Conservation (phyloP, 2,888 invertebrate genomes). For the Eulithis testata region DNA sequence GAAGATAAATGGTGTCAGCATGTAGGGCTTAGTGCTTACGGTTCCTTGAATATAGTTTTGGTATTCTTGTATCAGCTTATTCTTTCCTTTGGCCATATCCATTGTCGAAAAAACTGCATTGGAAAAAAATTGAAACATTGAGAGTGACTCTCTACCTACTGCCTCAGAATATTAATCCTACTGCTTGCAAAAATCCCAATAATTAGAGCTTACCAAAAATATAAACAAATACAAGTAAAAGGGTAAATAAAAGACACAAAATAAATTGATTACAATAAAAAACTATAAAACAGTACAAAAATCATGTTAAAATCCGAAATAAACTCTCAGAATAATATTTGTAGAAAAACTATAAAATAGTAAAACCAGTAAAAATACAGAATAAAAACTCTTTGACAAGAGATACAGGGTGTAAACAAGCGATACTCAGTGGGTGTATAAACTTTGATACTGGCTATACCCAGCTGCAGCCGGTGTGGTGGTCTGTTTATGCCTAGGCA, state of each 20-base stretch:
- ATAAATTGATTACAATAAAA: conserved; percentile 2
- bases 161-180: no score
- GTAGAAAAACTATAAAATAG: neutral
- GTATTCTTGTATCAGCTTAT: conserved; percentile 5
- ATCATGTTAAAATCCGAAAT: neutral
- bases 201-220: neutral
- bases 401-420: neutral
- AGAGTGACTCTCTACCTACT: no score
- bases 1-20: conserved; percentile 49
- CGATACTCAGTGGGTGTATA: no score
- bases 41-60: conserved; percentile 3
- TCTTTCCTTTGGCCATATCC: conserved; percentile 21
- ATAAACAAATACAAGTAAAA: neutral
- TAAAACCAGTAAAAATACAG: no score
- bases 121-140: neutral
- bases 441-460: no score
- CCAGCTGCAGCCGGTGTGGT: no score
- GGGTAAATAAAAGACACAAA: neutral
- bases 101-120: conserved; percentile 5
- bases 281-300: conserved; percentile 2
- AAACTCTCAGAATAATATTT: neutral
- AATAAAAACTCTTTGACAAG: neutral
- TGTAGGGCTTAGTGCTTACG: conserved; percentile 31
- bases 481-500: no score
- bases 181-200: neutral